Evolutionary conservation across 2,888 invertebrate genomes (phyloP).

Genomic region (Plagiodera versicolora): DNA sequence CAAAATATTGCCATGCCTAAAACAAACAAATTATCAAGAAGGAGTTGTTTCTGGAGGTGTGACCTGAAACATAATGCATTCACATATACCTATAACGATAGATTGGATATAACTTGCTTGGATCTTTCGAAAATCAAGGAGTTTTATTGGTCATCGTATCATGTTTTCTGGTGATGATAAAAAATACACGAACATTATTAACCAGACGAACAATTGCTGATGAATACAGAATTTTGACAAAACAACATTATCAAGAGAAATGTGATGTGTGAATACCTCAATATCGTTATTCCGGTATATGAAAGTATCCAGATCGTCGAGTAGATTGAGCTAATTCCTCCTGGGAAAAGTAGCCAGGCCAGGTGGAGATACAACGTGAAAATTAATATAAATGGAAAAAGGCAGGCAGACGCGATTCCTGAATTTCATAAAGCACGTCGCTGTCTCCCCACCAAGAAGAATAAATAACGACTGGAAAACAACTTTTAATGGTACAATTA

Average conservation of each 20-base stretch:
- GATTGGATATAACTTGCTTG: too few relatives aligned
- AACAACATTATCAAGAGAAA: too few relatives aligned
- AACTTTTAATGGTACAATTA: slow-evolving; percentile 32
- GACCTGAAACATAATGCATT: too few relatives aligned
- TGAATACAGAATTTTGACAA: too few relatives aligned
- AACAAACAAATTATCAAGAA: neutral
- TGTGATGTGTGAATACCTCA: neutral
- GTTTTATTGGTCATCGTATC: too few relatives aligned
- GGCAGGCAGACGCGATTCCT: slow-evolving; percentile 29
- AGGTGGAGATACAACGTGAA: slow-evolving; percentile 26
- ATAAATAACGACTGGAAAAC: slow-evolving; percentile 28
- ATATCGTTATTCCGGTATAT: neutral
- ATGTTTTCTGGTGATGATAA: too few relatives aligned
- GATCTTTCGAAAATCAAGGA: too few relatives aligned
- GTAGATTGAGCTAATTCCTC: neutral
- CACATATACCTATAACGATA: too few relatives aligned
- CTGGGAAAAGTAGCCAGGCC: neutral
- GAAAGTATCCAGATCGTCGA: neutral
- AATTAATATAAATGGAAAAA: slow-evolving; percentile 31
- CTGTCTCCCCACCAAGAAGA: slow-evolving; percentile 23
- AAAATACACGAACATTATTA: too few relatives aligned
- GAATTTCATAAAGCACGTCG: slow-evolving; percentile 26
- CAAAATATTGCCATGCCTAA: neutral
- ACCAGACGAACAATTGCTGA: too few relatives aligned
- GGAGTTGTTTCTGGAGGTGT: neutral